These are phyloP conservation scores for Perca fluviatilis DNA, from an alignment of 2,113 vertebrate species.

Conservation along the genomic window DNA sequence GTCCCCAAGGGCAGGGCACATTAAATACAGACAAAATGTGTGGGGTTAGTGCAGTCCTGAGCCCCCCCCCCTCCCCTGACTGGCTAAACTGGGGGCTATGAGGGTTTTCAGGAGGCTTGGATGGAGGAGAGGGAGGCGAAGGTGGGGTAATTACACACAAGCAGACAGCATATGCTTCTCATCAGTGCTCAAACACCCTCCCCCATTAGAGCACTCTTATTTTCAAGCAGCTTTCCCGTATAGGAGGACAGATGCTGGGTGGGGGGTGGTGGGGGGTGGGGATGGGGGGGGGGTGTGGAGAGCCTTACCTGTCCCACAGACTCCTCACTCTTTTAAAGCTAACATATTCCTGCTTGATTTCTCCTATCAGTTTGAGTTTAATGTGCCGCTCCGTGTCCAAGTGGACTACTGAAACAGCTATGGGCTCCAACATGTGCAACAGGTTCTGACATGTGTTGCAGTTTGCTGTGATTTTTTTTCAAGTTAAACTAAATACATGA, in stretches of 20 bases:
- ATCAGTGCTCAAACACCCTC: conserved; percentile 81
- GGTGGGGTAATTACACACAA: conserved; percentile 85
- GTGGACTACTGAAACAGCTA: neutral
- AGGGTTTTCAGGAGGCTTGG: conserved; percentile 66
- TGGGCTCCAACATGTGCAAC: neutral
- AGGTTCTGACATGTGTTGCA: conserved; percentile 4
- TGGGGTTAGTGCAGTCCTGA: conserved; percentile 61
- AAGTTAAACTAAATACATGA: neutral
- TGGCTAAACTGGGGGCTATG: conserved; percentile 61
- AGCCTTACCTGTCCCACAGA: conserved; percentile 65
- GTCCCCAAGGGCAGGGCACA: conserved; percentile 69
- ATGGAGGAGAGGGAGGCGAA: conserved; percentile 56
- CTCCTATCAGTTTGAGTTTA: conserved; percentile 6
- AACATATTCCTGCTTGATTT: conserved; percentile 5
- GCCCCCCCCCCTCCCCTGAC: conserved; percentile 21
- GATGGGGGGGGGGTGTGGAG: neutral
- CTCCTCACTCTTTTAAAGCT: neutral
- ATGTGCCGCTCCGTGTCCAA: neutral
- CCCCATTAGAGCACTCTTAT: conserved; percentile 79
- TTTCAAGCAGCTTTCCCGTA: conserved; percentile 73
- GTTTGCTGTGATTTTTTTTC: neutral
- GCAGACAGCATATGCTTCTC: conserved; percentile 87
- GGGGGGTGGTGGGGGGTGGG: no score
- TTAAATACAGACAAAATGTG: conserved; percentile 76
- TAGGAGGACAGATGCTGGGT: conserved; percentile 29